A percentile compares a stretch with the other conserved stretches of the same genome.
Conservation (phyloP, 2,888 invertebrate species). For the Taphrorychus bicolor region DNA sequence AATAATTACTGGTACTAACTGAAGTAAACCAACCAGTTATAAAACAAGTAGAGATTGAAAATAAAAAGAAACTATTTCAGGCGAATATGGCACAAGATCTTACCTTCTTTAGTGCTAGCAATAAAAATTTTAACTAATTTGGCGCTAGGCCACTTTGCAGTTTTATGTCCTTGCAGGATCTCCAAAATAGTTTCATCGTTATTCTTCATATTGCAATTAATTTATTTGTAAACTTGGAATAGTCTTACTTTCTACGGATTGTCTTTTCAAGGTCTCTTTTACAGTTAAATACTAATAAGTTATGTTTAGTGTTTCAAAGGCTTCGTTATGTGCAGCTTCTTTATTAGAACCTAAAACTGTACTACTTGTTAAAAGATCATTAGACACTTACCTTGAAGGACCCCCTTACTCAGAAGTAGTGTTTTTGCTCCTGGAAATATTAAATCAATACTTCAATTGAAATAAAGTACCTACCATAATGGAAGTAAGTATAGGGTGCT, state of each 20-base stretch:
- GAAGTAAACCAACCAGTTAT: too few species aligned
- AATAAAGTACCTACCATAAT: too few species aligned
- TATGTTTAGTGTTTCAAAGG: constrained; percentile 2
- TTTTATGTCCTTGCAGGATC: constrained; percentile 59
- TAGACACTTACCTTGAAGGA: too few species aligned
- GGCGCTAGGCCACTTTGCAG: constrained; percentile 58
- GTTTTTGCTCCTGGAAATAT: too few species aligned
- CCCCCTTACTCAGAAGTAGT: too few species aligned
- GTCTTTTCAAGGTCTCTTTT: constrained; percentile 36
- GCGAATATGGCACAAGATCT: constrained; percentile 5
- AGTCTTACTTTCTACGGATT: constrained; percentile 28
- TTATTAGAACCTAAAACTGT: not conserved
- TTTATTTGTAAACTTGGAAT: constrained; percentile 8
- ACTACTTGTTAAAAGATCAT: too few species aligned
- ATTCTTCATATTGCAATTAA: constrained; percentile 54
- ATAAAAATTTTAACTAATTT: constrained; percentile 59
- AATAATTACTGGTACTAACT: too few species aligned
- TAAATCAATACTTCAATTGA: too few species aligned
- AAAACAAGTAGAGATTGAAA: too few species aligned
- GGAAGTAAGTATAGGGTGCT: too few species aligned
- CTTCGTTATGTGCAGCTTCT: not conserved
- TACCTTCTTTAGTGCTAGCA: constrained; percentile 59
- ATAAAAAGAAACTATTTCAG: too few species aligned
- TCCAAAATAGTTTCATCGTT: constrained; percentile 61
- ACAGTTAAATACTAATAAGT: constrained; percentile 14